Evolutionary conservation across 2,113 vertebrate species (phyloP).

Genomic region (Thymallus thymallus): DNA sequence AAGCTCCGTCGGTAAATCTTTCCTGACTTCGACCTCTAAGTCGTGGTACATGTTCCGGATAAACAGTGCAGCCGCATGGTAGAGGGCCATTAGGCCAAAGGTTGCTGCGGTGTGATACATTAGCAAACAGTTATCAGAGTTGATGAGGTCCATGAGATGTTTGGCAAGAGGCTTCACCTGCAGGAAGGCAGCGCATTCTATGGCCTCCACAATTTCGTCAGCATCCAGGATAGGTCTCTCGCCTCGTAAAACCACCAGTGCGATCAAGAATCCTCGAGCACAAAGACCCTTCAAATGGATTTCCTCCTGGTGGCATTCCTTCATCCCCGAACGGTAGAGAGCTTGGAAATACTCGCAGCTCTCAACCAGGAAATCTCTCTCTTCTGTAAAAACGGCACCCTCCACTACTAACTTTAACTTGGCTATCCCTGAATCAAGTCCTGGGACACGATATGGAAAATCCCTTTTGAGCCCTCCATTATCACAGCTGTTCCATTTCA

Average conservation of each 20-base stretch:
- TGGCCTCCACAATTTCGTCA: slow-evolving; percentile 77
- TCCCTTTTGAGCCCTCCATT: neutral
- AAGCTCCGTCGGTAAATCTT: slow-evolving; percentile 72
- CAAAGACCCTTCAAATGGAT: slow-evolving; percentile 75
- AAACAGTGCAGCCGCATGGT: slow-evolving; percentile 76
- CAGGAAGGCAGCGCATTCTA: slow-evolving; percentile 84
- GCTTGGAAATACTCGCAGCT: slow-evolving; percentile 87
- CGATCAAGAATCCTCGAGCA: slow-evolving; percentile 73
- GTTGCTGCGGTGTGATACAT: slow-evolving; percentile 81
- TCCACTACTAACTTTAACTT: slow-evolving; percentile 75
- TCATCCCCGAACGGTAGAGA: slow-evolving; percentile 89
- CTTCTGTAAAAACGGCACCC: slow-evolving; percentile 75
- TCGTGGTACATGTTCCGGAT: slow-evolving; percentile 78
- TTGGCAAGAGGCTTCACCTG: slow-evolving; percentile 77
- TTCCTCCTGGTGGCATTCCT: slow-evolving; percentile 79
- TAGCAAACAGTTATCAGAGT: slow-evolving; percentile 83
- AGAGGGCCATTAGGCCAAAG: slow-evolving; percentile 81
- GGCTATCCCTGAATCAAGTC: neutral
- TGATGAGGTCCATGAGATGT: slow-evolving; percentile 77
- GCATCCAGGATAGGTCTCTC: slow-evolving; percentile 71
- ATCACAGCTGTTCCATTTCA: slow-evolving; percentile 16
- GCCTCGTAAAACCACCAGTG: slow-evolving; percentile 75
- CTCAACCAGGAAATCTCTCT: slow-evolving; percentile 75
- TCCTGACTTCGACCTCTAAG: slow-evolving; percentile 67
- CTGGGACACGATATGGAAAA: neutral